Evolutionary conservation across 2,797 vertebrate genomes (phyloP).

Genomic region (Masticophis lateralis): DNA sequence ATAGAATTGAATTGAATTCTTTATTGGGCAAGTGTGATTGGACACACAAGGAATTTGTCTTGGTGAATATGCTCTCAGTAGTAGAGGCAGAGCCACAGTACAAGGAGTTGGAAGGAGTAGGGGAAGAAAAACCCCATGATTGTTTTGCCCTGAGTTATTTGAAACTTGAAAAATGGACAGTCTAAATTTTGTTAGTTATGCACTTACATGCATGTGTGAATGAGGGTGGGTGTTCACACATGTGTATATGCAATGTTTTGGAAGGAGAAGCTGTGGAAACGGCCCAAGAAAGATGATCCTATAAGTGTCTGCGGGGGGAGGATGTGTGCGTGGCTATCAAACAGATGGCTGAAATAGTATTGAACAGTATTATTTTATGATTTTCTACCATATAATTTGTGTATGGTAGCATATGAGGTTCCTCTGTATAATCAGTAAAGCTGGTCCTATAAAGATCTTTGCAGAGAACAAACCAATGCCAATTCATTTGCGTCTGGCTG

Average conservation of each 20-base stretch:
- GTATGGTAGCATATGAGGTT: neutral
- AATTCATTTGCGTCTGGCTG: neutral
- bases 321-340: neutral
- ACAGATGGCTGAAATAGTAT: neutral
- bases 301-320: neutral
- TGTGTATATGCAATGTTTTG: neutral
- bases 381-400: neutral
- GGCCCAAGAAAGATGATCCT: neutral
- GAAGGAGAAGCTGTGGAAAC: neutral
- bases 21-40: too few relatives aligned
- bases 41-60: too few relatives aligned
- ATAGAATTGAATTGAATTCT: too few relatives aligned
- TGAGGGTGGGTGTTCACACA: neutral
- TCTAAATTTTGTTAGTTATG: neutral
- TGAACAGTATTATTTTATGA: neutral
- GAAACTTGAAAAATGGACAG: neutral
- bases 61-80: too few relatives aligned
- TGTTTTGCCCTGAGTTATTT: conserved; percentile 3
- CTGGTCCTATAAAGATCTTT: neutral
- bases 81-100: conserved; percentile 9
- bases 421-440: neutral
- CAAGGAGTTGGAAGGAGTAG: neutral
- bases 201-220: neutral
- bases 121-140: neutral
- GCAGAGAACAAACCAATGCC: neutral